These are phyloP conservation scores for Sarcophilus harrisii DNA, from an alignment of 2,797 vertebrate genomes.

Conservation along the genomic window DNA sequence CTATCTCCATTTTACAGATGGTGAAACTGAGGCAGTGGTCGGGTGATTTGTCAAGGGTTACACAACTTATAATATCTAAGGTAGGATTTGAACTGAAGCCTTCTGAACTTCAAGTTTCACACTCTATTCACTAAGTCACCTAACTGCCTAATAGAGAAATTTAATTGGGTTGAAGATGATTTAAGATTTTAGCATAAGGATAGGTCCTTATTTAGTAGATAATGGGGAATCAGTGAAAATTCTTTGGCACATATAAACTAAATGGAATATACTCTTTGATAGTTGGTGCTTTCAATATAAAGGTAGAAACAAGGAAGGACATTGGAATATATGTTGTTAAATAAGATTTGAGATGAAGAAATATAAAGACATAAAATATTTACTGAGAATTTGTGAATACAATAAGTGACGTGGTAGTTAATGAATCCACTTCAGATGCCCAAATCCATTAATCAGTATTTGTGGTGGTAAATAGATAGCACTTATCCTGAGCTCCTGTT, in stretches of 20 bases:
- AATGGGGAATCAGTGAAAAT: neutral
- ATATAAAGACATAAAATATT: neutral
- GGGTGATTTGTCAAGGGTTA: neutral
- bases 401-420: neutral
- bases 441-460: neutral
- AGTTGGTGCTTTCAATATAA: neutral
- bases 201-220: neutral
- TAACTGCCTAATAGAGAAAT: neutral
- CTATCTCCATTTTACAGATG: neutral
- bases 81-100: neutral
- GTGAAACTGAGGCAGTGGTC: neutral
- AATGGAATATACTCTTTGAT: neutral
- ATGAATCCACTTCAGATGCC: neutral
- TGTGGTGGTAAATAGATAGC: neutral
- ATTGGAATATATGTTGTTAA: neutral
- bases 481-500: neutral
- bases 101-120: neutral
- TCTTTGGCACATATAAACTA: neutral
- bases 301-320: neutral
- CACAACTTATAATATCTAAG: neutral
- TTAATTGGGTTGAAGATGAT: neutral
- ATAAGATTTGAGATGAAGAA: neutral
- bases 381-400: neutral
- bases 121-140: neutral
- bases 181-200: neutral